These are phyloP conservation scores for Ianthella basta DNA, from an alignment of 37 sponge, comb jelly and placozoan genomes.

Conservation along the genomic window DNA sequence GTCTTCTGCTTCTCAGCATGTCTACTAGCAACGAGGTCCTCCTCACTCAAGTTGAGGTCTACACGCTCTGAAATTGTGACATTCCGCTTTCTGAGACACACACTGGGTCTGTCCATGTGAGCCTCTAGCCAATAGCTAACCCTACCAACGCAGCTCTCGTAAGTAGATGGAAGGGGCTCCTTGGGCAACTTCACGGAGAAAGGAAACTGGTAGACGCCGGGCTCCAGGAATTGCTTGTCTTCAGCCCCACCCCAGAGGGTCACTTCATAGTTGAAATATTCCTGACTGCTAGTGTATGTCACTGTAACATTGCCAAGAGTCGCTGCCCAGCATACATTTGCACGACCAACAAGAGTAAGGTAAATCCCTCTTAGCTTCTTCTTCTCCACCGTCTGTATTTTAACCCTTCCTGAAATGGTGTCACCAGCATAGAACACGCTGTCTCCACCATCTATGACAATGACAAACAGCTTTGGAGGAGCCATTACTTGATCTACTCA, in stretches of 20 bases:
- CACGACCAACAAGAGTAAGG: not conserved
- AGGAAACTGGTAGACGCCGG: not conserved
- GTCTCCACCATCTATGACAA: not conserved
- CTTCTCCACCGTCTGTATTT: not conserved
- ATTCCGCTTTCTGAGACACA: not conserved
- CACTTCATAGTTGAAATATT: not conserved
- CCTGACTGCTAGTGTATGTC: not conserved
- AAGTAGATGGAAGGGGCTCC: constrained; percentile 18
- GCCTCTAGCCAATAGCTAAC: constrained; percentile 28
- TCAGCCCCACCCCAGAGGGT: not conserved
- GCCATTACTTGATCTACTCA: too few species aligned
- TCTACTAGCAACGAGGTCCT: not conserved
- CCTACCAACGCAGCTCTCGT: constrained; percentile 8
- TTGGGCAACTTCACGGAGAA: constrained; percentile 6
- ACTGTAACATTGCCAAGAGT: too few species aligned
- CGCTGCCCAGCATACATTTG: constrained; percentile 38
- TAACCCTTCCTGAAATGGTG: constrained; percentile 1
- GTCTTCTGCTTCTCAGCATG: not conserved
- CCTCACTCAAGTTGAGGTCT: constrained; percentile 28
- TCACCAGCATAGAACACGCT: constrained; percentile 29
- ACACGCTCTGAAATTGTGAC: not conserved
- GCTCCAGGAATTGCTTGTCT: not conserved
- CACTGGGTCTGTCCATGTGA: not conserved
- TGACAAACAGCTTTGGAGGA: too few species aligned
- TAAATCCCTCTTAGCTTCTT: constrained; percentile 8